A percentile compares a stretch with the other conserved stretches of the same genome.
Conservation (phyloP, 1,140 invertebrate genomes). For the Lutraria rhynchaena region DNA sequence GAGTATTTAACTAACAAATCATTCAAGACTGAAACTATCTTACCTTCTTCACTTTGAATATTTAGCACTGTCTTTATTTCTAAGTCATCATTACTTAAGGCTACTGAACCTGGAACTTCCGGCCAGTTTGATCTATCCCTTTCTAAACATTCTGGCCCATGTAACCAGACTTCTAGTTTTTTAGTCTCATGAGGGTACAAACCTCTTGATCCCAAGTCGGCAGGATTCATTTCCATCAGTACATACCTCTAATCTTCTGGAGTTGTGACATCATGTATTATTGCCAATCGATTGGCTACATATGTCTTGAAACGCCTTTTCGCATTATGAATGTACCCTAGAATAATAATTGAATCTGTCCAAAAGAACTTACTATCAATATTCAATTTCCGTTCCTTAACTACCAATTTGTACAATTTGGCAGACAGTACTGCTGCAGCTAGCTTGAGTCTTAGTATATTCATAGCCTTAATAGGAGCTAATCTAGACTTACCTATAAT, state of each 20-base stretch:
- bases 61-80: slow-evolving; percentile 1
- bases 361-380: slow-evolving; percentile 7
- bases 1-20: slow-evolving; percentile 20
- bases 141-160: slow-evolving; percentile 21
- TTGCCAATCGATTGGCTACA: slow-evolving; percentile 49
- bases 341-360: slow-evolving; percentile 43
- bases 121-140: not conserved
- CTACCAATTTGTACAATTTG: not conserved
- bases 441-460: slow-evolving; percentile 54
- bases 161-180: slow-evolving; percentile 5
- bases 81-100: not conserved
- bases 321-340: slow-evolving; percentile 25
- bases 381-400: not conserved
- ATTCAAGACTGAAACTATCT: not conserved
- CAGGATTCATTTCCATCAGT: not conserved
- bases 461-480: slow-evolving; percentile 37
- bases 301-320: no score
- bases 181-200: not conserved
- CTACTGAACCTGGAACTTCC: not conserved
- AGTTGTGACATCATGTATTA: slow-evolving; percentile 5
- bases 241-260: slow-evolving; percentile 49
- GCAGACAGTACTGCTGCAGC: slow-evolving; percentile 35
- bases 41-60: slow-evolving; percentile 11
- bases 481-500: slow-evolving; percentile 48
- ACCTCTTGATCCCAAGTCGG: not conserved